Conservation (phyloP, 2,113 vertebrate species). For the Tichodroma muraria region DNA sequence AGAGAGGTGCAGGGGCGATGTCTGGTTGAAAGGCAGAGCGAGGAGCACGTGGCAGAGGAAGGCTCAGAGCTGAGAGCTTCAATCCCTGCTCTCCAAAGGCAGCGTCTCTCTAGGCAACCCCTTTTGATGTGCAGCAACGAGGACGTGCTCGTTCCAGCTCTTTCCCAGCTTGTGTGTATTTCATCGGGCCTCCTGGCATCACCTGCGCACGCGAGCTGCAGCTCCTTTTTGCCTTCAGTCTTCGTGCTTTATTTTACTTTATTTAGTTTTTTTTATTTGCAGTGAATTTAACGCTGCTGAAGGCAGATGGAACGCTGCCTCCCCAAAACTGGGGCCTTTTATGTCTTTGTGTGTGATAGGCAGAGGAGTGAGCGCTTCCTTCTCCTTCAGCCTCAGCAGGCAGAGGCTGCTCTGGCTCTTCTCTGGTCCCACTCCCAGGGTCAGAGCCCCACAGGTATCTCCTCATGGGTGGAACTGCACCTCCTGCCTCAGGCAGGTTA, state of each 20-base stretch:
- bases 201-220: background rate
- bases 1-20: background rate
- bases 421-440: accelerated
- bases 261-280: background rate
- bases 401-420: background rate
- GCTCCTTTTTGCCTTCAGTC: background rate
- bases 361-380: background rate
- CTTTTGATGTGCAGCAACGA: background rate
- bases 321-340: background rate
- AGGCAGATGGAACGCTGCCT: background rate
- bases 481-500: background rate
- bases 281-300: background rate
- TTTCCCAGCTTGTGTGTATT: background rate
- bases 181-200: background rate
- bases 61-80: background rate
- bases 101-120: background rate
- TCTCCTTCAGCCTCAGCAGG: background rate
- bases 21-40: background rate
- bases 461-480: accelerated
- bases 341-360: background rate
- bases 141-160: background rate
- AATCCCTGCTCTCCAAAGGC: background rate
- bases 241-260: background rate
- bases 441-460: background rate
- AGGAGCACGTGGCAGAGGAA: background rate